phyloP scores from a whole-genome alignment of 2,113 vertebrate species.

The Dolichotis patagonum region DNA sequence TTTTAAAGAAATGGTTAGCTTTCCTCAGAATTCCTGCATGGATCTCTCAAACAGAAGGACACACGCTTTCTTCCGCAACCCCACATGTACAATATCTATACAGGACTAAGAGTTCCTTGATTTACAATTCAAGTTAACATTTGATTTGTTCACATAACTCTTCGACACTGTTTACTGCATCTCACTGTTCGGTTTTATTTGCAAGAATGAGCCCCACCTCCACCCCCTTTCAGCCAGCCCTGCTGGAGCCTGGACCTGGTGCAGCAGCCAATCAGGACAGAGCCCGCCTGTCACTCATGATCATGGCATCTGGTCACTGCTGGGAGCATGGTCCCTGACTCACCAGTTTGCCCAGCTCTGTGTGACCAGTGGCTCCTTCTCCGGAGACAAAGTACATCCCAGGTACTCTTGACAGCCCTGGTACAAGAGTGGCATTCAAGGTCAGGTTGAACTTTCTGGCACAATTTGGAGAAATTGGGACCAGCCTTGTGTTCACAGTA shows the following conservation, averaged over 20 bases:
- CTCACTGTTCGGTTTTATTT: neutral
- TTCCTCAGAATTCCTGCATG: neutral
- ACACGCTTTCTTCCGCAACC: rapidly evolving
- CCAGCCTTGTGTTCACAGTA: neutral
- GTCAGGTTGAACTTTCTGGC: neutral
- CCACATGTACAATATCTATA: neutral
- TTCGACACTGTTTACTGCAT: too few relatives aligned
- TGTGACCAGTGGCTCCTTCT: neutral
- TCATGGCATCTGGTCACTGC: neutral
- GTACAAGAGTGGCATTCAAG: too few relatives aligned
- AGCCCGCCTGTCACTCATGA: neutral
- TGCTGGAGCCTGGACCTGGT: neutral
- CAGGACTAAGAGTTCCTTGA: neutral
- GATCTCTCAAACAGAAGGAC: neutral
- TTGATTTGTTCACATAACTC: neutral
- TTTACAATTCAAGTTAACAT: neutral
- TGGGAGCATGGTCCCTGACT: rapidly evolving
- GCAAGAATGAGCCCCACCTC: neutral
- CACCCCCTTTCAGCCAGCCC: neutral
- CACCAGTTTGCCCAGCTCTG: neutral
- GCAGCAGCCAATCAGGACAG: neutral
- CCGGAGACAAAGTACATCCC: neutral
- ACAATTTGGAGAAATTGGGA: neutral
- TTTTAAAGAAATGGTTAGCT: neutral
- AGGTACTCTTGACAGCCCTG: neutral